phyloP scores from a whole-genome alignment of 2,797 vertebrate genomes.

The Gadopsis marmoratus region DNA sequence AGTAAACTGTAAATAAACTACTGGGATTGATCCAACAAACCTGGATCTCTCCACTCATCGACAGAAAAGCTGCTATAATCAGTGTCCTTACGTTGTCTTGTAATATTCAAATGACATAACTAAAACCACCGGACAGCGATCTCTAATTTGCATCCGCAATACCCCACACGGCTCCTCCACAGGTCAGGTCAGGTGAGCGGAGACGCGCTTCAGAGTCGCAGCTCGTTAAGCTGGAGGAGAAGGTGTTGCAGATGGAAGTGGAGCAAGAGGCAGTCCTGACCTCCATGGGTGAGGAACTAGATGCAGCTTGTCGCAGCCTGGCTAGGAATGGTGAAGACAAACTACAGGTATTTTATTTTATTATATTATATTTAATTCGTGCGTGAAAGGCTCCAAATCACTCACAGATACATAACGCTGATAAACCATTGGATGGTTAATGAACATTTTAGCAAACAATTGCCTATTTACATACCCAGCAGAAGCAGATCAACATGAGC shows the following conservation, averaged over 20 bases:
- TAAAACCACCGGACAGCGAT: neutral
- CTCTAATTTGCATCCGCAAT: neutral
- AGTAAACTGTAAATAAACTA: neutral
- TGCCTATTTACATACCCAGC: neutral
- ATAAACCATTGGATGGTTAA: neutral
- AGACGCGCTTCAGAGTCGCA: conserved; percentile 83
- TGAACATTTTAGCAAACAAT: neutral
- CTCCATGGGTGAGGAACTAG: conserved; percentile 89
- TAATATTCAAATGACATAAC: neutral
- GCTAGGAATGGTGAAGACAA: conserved; percentile 88
- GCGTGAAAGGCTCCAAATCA: neutral
- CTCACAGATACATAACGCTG: neutral
- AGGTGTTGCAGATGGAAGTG: conserved; percentile 84
- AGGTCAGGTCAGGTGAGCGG: conserved; percentile 85
- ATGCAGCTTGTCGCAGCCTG: conserved; percentile 88
- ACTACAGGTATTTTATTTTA: conserved; percentile 87
- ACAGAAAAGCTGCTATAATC: neutral
- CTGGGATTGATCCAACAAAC: neutral
- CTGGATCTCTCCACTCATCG: neutral
- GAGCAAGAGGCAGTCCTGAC: conserved; percentile 90
- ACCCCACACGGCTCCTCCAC: neutral
- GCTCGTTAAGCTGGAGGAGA: conserved; percentile 85
- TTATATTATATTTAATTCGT: neutral
- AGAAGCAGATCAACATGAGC: neutral
- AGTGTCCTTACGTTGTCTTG: neutral